Percentiles rank a stretch among this genome's conserved stretches.
phyloP scores from a whole-genome alignment of 2,113 vertebrate species.

The Albula goreensis region DNA sequence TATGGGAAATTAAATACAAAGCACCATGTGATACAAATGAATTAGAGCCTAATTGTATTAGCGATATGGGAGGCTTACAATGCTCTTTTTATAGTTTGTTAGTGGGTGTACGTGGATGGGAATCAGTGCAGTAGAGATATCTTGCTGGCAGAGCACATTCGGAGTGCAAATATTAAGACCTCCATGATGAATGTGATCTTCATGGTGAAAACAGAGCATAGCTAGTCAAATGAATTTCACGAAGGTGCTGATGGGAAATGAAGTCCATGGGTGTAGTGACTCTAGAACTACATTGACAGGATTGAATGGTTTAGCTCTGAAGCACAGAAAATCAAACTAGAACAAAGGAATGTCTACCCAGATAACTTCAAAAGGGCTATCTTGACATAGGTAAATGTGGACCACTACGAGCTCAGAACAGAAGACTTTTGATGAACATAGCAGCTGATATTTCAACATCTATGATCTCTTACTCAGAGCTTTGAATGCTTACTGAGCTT shows the following conservation, averaged over 20 bases:
- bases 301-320: too few species aligned
- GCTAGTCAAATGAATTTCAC: neutral
- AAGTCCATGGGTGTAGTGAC: neutral
- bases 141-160: neutral
- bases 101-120: neutral
- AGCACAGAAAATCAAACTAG: too few species aligned
- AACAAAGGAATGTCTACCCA: too few species aligned
- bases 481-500: too few species aligned
- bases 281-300: too few species aligned
- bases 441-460: too few species aligned
- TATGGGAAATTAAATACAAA: neutral
- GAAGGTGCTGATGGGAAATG: neutral
- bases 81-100: neutral
- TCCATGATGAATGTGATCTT: neutral
- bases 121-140: neutral
- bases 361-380: too few species aligned
- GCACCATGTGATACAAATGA: neutral
- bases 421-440: too few species aligned
- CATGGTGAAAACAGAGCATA: neutral
- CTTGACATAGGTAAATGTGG: too few species aligned
- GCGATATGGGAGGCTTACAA: neutral
- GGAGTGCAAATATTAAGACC: neutral
- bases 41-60: constrained; percentile 1
- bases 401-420: too few species aligned
- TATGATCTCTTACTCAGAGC: too few species aligned